Base-by-base conservation (phyloP, 2,113 vertebrate genomes). In the Onychostruthus taczanowskii region DNA sequence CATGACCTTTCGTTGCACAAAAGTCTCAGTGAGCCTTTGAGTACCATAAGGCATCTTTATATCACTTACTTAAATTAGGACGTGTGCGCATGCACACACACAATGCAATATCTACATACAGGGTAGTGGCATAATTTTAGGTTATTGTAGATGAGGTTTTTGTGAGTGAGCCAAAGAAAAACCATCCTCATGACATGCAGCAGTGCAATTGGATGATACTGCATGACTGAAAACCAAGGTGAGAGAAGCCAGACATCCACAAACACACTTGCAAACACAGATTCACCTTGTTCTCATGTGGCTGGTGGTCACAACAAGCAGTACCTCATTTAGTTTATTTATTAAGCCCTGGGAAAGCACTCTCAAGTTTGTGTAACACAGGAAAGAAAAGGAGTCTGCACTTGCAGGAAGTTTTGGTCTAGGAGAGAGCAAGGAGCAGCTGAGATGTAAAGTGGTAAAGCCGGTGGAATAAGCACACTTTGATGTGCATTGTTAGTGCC, bases 381-480 rank as follows among this genome's bases (percentile, higher is more conserved):
- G 33, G 16, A 16, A 67, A 70, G 31, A 81, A 86, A 84, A 27
- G 39, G 22, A 55, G 17, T 33, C 14, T 7, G 10, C 11, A 4
- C 28, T 55, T 85, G 62, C 19, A 91, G 41, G 62, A 68, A 28
- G 72, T 87, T 82, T 85, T 16, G 27, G 28, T 52, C 31, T 20
- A 31, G 53, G 43, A 80, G 9, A 67, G 43, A 79, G 53, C 43
- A 62, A 68, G 68, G 23, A 87, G 63, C 19, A 59, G 52, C 35
- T 35, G 39, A 89, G 74, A 78, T 3, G 8, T 26, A 84, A 76
- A 83, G 56, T 16, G 70, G 58, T 23, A 90, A 80, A 91, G 35
- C 16, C 58, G 69, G 35, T 17, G 73, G 55, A 81, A 37, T 39
- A 78, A 82, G 8, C 0, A 1, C 24, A 31, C 4, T 1, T 1